Evolutionary conservation across 1,140 invertebrate species (phyloP), one percentile per base, ranked within the genome.

Genomic region (Achroia grisella): DNA sequence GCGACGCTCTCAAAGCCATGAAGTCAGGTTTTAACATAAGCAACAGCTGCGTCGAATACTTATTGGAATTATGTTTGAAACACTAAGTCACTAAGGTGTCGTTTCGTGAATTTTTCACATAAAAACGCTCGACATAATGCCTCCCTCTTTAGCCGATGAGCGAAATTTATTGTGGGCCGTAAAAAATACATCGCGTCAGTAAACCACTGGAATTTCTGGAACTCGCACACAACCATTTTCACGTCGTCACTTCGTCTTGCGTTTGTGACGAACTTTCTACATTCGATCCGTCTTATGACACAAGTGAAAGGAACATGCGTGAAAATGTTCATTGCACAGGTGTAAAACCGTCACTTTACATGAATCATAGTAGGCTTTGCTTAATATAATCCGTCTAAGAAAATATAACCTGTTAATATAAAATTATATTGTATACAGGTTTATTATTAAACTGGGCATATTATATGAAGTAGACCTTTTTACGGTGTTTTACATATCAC

Each of bases 141-240:
- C 53, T 52, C 58, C 27, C 15, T 54, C 52, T 52, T 48, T 58
- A 60, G 58, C 56, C 56, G 60, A 70, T 65, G 62, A 68, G 64
- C 36, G 48, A 64, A 65, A 71, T 71, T 71, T 71, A 68, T 68
- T 65, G 59, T 51, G 48, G 48, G 39, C 60, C 67, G 56, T 71
- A 71, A 73, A 72, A 68, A 65, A 57, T 68, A 68, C 48, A 56
- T 62, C 44, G 48, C 17, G 48, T 14, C 49, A 44, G 48, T 52
- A 62, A 64, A 60, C 59, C 59, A 45, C 57, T 48, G 37, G 45
- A 59, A 55, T 66, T 62, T 62, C 17, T 17, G 39, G 54, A 46
- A 55, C 35, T 37, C 51, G 42, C 46, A 34, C 46, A 43, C 13
- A 10, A 31, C 42, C 35, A 39, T 57, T 58, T 49, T 45, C 60